Conservation (phyloP, 2,888 invertebrate genomes). For the Trichogramma dendrolimi region DNA sequence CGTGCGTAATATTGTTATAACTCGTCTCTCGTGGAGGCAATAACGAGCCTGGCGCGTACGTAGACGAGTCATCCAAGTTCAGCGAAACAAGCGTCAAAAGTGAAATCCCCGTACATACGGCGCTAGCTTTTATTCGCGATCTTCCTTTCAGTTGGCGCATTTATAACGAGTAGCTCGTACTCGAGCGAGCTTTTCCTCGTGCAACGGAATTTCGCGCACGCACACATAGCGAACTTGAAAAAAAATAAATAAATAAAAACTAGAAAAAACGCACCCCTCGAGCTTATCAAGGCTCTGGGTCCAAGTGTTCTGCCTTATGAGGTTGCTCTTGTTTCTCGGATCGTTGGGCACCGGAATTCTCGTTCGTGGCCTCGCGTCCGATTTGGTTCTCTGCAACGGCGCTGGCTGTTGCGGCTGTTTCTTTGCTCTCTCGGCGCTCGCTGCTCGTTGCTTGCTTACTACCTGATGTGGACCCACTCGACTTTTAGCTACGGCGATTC, state of each 20-base stretch:
- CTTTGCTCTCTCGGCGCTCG: too few species aligned
- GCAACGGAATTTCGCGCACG: not conserved
- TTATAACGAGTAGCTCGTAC: not conserved
- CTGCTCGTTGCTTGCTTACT: too few species aligned
- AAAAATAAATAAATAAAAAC: not conserved
- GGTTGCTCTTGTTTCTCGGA: not conserved
- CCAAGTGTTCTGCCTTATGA: constrained; percentile 27
- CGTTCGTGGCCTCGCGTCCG: constrained; percentile 4
- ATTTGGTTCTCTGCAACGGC: constrained; percentile 19
- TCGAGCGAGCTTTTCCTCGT: not conserved
- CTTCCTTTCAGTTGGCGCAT: too few species aligned
- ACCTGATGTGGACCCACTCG: not conserved
- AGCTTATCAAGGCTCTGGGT: constrained; percentile 25
- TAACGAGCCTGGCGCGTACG: too few species aligned
- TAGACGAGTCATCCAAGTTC: too few species aligned
- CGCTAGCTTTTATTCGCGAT: too few species aligned
- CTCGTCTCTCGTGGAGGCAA: too few species aligned
- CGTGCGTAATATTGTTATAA: too few species aligned
- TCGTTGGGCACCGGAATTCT: constrained; percentile 6
- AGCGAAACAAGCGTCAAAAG: too few species aligned
- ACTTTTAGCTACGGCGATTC: not conserved
- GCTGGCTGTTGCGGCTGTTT: not conserved
- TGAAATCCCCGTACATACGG: too few species aligned
- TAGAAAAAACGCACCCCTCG: constrained; percentile 17
- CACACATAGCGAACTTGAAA: not conserved